Conservation (phyloP, 1,140 invertebrate genomes). For the Drosophila albomicans region DNA sequence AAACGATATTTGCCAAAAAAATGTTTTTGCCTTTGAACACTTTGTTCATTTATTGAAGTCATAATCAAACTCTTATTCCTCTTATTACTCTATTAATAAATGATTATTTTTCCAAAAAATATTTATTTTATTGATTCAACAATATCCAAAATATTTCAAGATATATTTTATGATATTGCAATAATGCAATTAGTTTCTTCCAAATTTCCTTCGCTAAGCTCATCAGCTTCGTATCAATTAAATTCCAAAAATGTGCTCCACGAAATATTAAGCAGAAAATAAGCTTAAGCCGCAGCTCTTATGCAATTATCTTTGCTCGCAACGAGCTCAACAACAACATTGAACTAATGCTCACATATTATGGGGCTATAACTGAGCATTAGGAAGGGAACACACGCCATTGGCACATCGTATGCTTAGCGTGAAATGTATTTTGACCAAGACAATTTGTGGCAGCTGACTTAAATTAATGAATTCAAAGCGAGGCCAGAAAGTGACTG, state of each 20-base stretch:
- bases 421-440: constrained; percentile 17
- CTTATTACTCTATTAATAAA: no score
- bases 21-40: no score
- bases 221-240: not conserved
- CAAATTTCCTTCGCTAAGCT: not conserved
- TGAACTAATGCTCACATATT: constrained; percentile 51
- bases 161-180: no score
- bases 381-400: constrained; percentile 49
- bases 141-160: no score
- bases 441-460: constrained; percentile 32
- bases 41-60: no score
- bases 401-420: constrained; percentile 61
- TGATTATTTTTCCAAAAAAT: no score
- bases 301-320: constrained; percentile 27
- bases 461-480: constrained; percentile 70
- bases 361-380: constrained; percentile 24
- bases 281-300: not conserved
- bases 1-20: no score
- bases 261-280: constrained; percentile 6
- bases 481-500: constrained; percentile 20
- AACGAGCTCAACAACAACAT: constrained; percentile 48
- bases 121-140: no score
- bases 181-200: no score
- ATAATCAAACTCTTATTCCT: no score
- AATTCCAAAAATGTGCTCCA: not conserved